Conservation (phyloP, 2,797 vertebrate genomes). For the Anguilla pacifica region DNA sequence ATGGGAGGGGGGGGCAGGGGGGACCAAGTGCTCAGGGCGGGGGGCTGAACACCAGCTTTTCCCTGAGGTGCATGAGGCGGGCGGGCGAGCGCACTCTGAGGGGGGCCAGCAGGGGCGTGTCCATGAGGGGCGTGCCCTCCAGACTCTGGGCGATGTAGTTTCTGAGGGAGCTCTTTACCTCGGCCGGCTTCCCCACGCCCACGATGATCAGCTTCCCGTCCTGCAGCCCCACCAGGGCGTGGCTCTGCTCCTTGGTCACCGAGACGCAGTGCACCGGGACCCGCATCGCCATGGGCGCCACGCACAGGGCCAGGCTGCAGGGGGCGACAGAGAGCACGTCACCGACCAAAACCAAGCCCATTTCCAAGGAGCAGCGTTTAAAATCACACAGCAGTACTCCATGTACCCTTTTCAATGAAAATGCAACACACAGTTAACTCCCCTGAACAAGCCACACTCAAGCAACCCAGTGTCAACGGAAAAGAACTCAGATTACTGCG, state of each 20-base stretch:
- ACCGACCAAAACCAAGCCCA: background rate
- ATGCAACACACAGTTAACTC: background rate
- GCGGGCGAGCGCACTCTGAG: slow-evolving; percentile 80
- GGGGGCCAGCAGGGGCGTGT: slow-evolving; percentile 76
- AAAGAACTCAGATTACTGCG: too few relatives aligned
- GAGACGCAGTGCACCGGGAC: slow-evolving; percentile 88
- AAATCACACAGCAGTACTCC: too few relatives aligned
- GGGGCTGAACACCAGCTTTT: slow-evolving; percentile 71
- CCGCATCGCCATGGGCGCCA: slow-evolving; percentile 87
- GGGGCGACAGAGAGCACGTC: slow-evolving; percentile 37
- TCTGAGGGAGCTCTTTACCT: slow-evolving; percentile 89
- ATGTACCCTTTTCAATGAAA: background rate
- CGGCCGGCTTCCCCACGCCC: slow-evolving; percentile 91
- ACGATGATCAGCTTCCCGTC: slow-evolving; percentile 96
- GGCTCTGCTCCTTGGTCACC: slow-evolving; percentile 92
- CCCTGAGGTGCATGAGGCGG: slow-evolving; percentile 80
- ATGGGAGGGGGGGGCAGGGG: background rate
- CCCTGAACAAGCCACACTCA: background rate
- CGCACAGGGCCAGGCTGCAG: slow-evolving; percentile 81
- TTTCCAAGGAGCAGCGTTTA: background rate
- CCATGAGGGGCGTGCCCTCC: slow-evolving; percentile 79
- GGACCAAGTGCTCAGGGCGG: background rate
- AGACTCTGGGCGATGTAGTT: slow-evolving; percentile 84
- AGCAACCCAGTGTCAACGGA: background rate
- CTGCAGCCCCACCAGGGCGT: slow-evolving; percentile 89